Evolutionary conservation across 2,888 invertebrate species (phyloP), one percentile per base, ranked within the genome.

Genomic region (Neuroscelio doddi): DNA sequence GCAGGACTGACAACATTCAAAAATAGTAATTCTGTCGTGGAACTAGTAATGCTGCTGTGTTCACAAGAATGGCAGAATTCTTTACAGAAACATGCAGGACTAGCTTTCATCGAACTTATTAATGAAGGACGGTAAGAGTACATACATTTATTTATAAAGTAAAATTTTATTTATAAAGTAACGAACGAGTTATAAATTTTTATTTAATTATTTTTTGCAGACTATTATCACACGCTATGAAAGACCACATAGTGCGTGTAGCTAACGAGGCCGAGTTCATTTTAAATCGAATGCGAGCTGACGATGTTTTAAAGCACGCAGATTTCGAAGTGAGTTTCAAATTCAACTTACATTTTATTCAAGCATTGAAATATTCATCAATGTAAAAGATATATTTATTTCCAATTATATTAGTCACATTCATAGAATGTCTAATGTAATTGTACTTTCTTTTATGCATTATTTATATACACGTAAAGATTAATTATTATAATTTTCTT

Each of bases 31-130:
- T 98, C 97, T 0, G 98, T 98, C 0, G 98, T 99, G 30, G 99
- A 99, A 82, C 88, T 99, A 66, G 99, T 99, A 61, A 99, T 99
- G 99, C 86, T 99, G 80, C 88, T 99, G 53, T 99, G 99, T 86
- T 98, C 98, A 0, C 98, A 99, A 86, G 99, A 99, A 86, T 99
- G 99, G 99, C 99, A 99, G 87, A 99, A 99, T 87, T 98, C 98
- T 0, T 87, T 99, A 45, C 99, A 99, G 86, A 99, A 99, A 86
- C 98, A 99, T 85, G 99, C 99, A 0, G 99, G 99, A 0, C 89
- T 99, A 17, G 98, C 99, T 1, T 99, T 99, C 86, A 99, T 99
- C 74, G 99, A 99, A 85, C 90, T 99, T 39, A 99, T 99, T 78
- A 99, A 99, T 81, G 99, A 99, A 87, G 99, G 99, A 51, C 89